Evolutionary conservation across 2,888 invertebrate genomes (phyloP).

Genomic region (Dione juno): DNA sequence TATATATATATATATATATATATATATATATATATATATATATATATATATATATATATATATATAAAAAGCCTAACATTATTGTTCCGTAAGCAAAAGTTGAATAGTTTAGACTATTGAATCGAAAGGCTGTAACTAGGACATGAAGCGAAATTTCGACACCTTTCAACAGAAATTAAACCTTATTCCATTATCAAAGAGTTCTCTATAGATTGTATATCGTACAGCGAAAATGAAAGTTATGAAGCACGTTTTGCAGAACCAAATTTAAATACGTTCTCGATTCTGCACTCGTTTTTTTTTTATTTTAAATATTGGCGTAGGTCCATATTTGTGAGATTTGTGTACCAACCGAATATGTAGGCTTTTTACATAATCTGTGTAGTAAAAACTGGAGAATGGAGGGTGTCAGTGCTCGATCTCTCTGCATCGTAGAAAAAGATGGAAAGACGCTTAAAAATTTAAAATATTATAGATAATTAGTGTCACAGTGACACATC

Average conservation of each 20-base stretch:
- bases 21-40: background rate
- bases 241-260: slow-evolving; percentile 74
- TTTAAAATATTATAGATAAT: too few relatives aligned
- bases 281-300: slow-evolving; percentile 44
- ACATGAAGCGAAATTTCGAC: slow-evolving; percentile 71
- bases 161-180: slow-evolving; percentile 49
- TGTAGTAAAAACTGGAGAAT: background rate
- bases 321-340: slow-evolving; percentile 42
- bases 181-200: slow-evolving; percentile 51
- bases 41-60: background rate
- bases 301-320: slow-evolving; percentile 42
- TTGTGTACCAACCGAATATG: background rate
- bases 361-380: background rate
- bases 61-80: slow-evolving; percentile 44
- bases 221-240: slow-evolving; percentile 77
- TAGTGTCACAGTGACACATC: too few relatives aligned
- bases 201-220: slow-evolving; percentile 50
- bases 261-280: slow-evolving; percentile 76
- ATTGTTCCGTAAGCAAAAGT: slow-evolving; percentile 61
- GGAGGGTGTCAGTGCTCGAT: background rate
- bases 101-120: slow-evolving; percentile 75
- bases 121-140: slow-evolving; percentile 76
- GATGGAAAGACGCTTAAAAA: too few relatives aligned
- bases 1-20: background rate
- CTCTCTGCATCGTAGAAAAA: background rate